Evolutionary conservation across 2,797 vertebrate species (phyloP).

Genomic region (Pseudochirops corinnae): DNA sequence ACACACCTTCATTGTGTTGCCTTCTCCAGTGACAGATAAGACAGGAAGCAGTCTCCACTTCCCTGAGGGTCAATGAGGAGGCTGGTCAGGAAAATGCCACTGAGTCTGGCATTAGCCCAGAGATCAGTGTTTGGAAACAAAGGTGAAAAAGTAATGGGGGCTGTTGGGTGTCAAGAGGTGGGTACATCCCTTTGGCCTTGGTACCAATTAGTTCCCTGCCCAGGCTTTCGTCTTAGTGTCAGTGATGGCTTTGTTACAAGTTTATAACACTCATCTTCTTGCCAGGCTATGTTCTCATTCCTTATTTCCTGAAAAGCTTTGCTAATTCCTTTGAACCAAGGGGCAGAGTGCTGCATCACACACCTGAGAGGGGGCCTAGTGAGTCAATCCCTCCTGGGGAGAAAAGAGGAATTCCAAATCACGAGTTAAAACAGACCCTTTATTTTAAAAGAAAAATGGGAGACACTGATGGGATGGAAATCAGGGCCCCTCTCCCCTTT

Average conservation of each 20-base stretch:
- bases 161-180: constrained; percentile 60
- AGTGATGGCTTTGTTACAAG: not conserved
- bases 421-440: too few species aligned
- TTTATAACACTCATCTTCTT: not conserved
- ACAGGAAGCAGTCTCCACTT: too few species aligned
- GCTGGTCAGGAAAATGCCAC: too few species aligned
- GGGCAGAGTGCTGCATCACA: not conserved
- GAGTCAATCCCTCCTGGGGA: too few species aligned
- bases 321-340: not conserved
- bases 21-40: too few species aligned
- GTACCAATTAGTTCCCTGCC: constrained; percentile 33
- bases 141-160: not conserved
- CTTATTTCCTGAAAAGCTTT: not conserved
- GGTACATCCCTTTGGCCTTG: not conserved
- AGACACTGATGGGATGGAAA: constrained; percentile 31
- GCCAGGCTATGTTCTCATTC: not conserved
- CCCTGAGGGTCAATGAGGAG: too few species aligned
- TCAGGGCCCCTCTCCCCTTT: not conserved
- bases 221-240: constrained; percentile 4
- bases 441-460: not conserved
- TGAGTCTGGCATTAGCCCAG: not conserved
- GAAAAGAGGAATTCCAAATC: not conserved
- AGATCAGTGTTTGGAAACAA: not conserved
- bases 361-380: not conserved
- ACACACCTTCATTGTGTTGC: too few species aligned